These are phyloP conservation scores for Crotalus tigris DNA, from an alignment of 2,113 vertebrate genomes.

Conservation along the genomic window DNA sequence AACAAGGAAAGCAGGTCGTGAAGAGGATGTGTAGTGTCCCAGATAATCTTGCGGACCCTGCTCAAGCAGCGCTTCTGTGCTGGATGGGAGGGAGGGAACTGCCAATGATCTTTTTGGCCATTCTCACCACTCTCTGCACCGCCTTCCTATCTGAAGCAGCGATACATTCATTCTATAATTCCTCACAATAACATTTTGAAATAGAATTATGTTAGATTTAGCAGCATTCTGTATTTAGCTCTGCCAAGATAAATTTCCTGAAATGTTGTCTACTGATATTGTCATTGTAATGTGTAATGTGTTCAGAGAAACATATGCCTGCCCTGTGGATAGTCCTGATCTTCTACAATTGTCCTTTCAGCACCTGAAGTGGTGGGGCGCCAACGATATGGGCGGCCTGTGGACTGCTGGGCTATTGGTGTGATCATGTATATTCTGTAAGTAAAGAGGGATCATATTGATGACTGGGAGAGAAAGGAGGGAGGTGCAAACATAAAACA, in stretches of 20 bases:
- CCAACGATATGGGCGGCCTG: constrained; percentile 91
- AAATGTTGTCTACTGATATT: not conserved
- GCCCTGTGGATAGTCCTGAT: constrained; percentile 10
- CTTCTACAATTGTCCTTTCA: constrained; percentile 54
- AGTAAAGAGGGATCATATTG: constrained; percentile 61
- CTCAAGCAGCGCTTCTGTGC: too few species aligned
- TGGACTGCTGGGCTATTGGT: constrained; percentile 97
- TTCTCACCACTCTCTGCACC: too few species aligned
- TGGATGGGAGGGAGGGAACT: too few species aligned
- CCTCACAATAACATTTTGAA: not conserved
- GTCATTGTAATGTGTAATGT: not conserved
- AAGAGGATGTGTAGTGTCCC: too few species aligned
- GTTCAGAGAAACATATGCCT: not conserved
- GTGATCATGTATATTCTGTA: constrained; percentile 99
- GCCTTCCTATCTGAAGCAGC: too few species aligned
- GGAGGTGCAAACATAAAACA: not conserved
- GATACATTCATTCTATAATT: not conserved
- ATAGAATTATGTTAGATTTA: not conserved
- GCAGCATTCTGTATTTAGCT: not conserved
- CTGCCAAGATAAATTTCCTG: not conserved
- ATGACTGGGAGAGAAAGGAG: not conserved
- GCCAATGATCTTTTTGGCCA: too few species aligned
- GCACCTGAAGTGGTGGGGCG: constrained; percentile 96
- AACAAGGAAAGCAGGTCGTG: too few species aligned
- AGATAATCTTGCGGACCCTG: too few species aligned